phyloP scores from a whole-genome alignment of 2,797 vertebrate species.

The Coregonus sp. region DNA sequence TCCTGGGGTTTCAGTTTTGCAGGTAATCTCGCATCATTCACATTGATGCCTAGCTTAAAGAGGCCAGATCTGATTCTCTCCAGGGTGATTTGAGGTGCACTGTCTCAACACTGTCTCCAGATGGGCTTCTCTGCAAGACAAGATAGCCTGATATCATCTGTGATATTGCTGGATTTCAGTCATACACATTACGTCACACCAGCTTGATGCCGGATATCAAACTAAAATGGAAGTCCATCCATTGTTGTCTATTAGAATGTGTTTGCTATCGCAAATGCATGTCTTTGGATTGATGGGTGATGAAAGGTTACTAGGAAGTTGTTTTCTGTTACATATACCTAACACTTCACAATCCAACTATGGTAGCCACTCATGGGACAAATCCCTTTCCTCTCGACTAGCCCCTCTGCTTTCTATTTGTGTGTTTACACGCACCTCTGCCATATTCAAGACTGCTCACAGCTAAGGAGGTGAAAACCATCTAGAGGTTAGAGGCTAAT shows the following conservation, averaged over 20 bases:
- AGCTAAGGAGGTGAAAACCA: too few species aligned
- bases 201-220: background rate
- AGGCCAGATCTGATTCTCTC: background rate
- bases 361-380: too few species aligned
- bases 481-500: too few species aligned
- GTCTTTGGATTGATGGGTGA: background rate
- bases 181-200: background rate
- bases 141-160: background rate
- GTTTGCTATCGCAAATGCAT: background rate
- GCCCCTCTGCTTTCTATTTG: too few species aligned
- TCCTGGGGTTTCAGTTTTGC: background rate
- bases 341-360: too few species aligned
- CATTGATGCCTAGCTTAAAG: background rate
- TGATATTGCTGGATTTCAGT: background rate
- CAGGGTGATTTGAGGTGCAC: background rate
- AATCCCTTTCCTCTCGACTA: too few species aligned
- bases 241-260: background rate
- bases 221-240: background rate
- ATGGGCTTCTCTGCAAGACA: conserved; percentile 4
- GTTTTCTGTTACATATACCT: background rate
- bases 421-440: too few species aligned
- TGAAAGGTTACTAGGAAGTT: background rate
- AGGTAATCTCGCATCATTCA: background rate
- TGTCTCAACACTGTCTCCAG: background rate
- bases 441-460: too few species aligned